phyloP scores from a whole-genome alignment of 2,113 vertebrate genomes.

The Nettapus auritus region DNA sequence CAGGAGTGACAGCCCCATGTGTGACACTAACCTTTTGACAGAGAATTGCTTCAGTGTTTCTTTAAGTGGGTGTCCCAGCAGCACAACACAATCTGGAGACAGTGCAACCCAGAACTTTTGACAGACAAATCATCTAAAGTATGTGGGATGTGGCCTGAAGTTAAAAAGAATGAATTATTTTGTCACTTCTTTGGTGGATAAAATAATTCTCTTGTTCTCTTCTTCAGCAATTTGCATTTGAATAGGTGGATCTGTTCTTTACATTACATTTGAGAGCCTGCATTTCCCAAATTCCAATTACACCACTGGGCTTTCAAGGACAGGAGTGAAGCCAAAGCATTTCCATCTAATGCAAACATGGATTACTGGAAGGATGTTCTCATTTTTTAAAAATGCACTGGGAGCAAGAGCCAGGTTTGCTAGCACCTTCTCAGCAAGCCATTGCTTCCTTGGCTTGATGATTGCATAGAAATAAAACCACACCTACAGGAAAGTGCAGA shows the following conservation, averaged over 20 bases:
- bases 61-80: not conserved
- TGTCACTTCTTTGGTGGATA: not conserved
- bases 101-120: not conserved
- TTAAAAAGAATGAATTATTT: not conserved
- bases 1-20: constrained; percentile 6
- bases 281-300: constrained; percentile 69
- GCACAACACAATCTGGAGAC: not conserved
- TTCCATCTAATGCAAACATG: constrained; percentile 65
- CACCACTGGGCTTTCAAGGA: constrained; percentile 58
- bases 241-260: constrained; percentile 61
- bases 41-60: not conserved
- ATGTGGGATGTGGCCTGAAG: not conserved
- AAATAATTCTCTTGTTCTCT: constrained; percentile 26
- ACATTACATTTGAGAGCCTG: constrained; percentile 60
- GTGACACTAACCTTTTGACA: constrained; percentile 2
- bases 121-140: not conserved
- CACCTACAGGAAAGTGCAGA: not conserved
- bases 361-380: constrained; percentile 68
- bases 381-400: constrained; percentile 64
- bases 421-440: constrained; percentile 46
- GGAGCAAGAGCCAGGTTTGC: constrained; percentile 56
- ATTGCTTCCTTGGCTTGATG: not conserved
- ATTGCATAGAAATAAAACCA: constrained; percentile 8
- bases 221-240: constrained; percentile 55
- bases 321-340: constrained; percentile 64